phyloP scores from a whole-genome alignment of 2,888 invertebrate species.

The Sacculina carcini region DNA sequence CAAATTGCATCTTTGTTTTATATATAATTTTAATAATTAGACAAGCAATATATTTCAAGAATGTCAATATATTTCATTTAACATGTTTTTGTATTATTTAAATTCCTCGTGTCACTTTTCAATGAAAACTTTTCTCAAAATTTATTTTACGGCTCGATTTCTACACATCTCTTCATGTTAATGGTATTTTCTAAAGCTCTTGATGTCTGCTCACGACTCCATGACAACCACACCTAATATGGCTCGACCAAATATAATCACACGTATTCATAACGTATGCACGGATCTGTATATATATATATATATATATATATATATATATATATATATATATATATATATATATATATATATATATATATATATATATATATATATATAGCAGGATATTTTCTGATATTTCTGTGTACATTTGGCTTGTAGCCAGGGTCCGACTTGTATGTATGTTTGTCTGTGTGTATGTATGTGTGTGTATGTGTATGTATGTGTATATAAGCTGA shows the following conservation, averaged over 20 bases:
- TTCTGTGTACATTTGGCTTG: not conserved
- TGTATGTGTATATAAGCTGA: not conserved
- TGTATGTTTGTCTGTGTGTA: not conserved
- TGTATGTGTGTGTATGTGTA: not conserved
- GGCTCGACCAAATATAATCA: too few species aligned
- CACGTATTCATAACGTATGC: too few species aligned
- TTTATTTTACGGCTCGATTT: too few species aligned
- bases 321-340: too few species aligned
- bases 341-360: too few species aligned
- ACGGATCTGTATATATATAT: too few species aligned
- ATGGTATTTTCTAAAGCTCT: too few species aligned
- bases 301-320: too few species aligned
- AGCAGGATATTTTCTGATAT: not conserved
- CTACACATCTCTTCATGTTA: too few species aligned
- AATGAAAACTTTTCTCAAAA: not conserved
- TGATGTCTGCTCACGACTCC: too few species aligned
- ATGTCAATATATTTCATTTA: constrained; percentile 5
- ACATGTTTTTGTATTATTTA: constrained; percentile 4
- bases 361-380: not conserved
- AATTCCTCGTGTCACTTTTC: not conserved
- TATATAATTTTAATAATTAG: constrained; percentile 2
- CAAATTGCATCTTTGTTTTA: not conserved
- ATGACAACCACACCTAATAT: too few species aligned
- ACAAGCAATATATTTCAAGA: not conserved
- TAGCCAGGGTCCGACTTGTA: not conserved